A percentile compares a stretch with the other conserved stretches of the same genome.
Evolutionary conservation across 2,888 invertebrate genomes (phyloP).

Genomic region (Rapana venosa): DNA sequence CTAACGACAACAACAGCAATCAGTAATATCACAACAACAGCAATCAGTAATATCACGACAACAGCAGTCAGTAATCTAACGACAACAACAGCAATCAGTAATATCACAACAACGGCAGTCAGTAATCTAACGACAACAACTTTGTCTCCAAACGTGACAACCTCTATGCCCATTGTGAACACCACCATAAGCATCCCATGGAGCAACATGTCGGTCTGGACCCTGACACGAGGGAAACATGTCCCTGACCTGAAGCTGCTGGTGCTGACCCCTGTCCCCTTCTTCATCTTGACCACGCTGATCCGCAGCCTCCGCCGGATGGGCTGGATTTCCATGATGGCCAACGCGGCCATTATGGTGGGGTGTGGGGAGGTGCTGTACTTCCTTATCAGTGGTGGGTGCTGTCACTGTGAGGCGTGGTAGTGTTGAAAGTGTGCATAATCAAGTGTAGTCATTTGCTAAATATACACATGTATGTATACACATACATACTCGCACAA

Average conservation of each 20-base stretch:
- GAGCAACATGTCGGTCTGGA: not conserved
- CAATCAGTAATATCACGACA: no score
- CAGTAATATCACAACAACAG: no score
- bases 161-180: not conserved
- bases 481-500: no score
- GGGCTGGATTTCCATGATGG: slow-evolving; percentile 71
- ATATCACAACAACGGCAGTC: not conserved
- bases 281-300: slow-evolving; percentile 72
- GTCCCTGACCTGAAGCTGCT: slow-evolving; percentile 69
- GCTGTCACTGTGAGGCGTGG: not conserved
- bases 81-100: no score
- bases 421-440: not conserved
- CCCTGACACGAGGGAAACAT: slow-evolving; percentile 36
- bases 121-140: not conserved
- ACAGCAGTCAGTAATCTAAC: no score
- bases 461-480: no score
- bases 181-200: slow-evolving; percentile 20
- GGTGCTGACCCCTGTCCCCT: slow-evolving; percentile 68
- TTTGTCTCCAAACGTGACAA: not conserved
- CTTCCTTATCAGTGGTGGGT: slow-evolving; percentile 68
- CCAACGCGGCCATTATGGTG: slow-evolving; percentile 69
- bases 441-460: no score
- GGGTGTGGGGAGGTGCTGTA: slow-evolving; percentile 69
- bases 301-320: slow-evolving; percentile 70
- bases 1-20: no score